These are phyloP conservation scores for Tamias sibiricus DNA, from an alignment of 2,113 vertebrate species.

Conservation along the genomic window DNA sequence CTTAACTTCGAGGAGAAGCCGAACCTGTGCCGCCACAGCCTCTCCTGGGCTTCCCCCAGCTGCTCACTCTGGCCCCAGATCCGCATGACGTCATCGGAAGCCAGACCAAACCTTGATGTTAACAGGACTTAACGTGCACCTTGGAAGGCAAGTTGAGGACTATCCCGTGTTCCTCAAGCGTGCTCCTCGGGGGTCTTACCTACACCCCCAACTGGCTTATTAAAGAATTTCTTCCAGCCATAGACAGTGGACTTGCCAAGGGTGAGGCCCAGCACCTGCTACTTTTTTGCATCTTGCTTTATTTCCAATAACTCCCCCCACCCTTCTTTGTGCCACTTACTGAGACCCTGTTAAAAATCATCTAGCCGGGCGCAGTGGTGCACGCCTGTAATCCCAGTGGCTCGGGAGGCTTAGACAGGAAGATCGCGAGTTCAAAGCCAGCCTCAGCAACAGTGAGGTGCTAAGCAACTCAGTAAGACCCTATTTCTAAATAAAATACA, in stretches of 20 bases:
- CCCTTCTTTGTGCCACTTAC: background rate
- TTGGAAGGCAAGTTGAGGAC: background rate
- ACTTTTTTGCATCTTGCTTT: background rate
- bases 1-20: background rate
- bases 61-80: background rate
- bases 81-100: background rate
- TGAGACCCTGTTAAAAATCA: background rate
- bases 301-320: background rate
- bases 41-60: background rate
- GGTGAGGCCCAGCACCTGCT: background rate
- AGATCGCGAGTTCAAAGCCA: no score
- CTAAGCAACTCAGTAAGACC: no score
- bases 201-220: background rate
- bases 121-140: background rate
- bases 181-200: background rate
- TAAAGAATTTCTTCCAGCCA: background rate
- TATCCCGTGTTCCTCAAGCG: background rate
- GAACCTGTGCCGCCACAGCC: accelerated
- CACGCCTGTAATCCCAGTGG: no score
- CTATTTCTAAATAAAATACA: no score
- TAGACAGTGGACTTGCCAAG: accelerated
- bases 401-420: no score
- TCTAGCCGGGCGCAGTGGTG: no score
- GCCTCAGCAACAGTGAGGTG: no score
- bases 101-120: background rate